Conservation (phyloP, 2,888 invertebrate species). For the Belgica antarctica region DNA sequence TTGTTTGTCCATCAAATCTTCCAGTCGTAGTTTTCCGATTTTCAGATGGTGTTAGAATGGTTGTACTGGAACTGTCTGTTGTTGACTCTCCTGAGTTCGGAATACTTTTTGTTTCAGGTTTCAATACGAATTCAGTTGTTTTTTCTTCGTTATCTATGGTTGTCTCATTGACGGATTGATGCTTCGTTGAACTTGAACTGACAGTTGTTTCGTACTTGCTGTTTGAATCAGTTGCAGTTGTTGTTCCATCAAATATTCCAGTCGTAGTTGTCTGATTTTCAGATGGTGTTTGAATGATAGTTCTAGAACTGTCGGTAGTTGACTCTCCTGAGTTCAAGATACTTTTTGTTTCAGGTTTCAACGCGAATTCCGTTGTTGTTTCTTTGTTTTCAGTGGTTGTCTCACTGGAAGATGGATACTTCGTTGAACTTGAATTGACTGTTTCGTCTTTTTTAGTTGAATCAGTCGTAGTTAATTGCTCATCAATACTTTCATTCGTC, state of each 20-base stretch:
- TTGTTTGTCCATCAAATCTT: no score
- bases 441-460: conserved; percentile 29
- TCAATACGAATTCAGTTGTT: neutral
- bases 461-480: conserved; percentile 30
- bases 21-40: no score
- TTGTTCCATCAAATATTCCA: neutral
- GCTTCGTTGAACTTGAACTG: neutral
- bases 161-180: neutral
- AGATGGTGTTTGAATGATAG: no score
- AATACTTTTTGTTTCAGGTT: neutral
- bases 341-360: neutral
- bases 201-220: no score
- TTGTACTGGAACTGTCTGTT: no score
- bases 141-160: neutral
- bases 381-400: neutral
- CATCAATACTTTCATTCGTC: conserved; percentile 37
- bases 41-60: no score
- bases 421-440: neutral
- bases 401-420: neutral
- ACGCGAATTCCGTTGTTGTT: neutral
- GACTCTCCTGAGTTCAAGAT: no score
- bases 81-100: no score
- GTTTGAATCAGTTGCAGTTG: neutral
- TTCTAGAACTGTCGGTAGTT: no score
- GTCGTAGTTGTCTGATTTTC: no score